Percentiles rank a stretch among this genome's conserved stretches.
These are phyloP conservation scores for Trissolcus brochymenae DNA, from an alignment of 2,888 invertebrate genomes.

Conservation along the genomic window DNA sequence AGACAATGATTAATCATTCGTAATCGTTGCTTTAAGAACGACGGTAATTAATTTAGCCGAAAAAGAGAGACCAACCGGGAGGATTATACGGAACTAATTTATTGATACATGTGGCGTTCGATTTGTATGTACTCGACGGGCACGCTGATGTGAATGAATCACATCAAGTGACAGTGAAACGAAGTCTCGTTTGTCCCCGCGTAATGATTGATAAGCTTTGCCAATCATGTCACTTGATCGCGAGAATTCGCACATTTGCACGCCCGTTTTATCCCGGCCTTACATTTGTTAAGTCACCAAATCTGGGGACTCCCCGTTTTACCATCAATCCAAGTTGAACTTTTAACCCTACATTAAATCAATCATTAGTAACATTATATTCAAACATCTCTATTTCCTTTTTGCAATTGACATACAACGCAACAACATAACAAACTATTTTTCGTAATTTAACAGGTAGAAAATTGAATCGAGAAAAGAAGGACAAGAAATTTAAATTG, in stretches of 20 bases:
- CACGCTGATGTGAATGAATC: conserved; percentile 30
- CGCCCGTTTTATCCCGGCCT: background rate
- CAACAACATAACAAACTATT: no score
- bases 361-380: no score
- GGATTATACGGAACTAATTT: conserved; percentile 20
- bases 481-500: no score
- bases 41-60: conserved; percentile 5
- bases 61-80: conserved; percentile 2
- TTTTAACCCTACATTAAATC: no score
- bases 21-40: no score
- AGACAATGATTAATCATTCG: no score
- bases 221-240: conserved; percentile 32
- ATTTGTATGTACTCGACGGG: conserved; percentile 8
- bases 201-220: conserved; percentile 49
- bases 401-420: no score
- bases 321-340: no score
- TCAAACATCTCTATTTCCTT: no score
- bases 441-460: no score
- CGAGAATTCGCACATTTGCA: conserved; percentile 25
- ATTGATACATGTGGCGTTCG: conserved; percentile 24
- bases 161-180: conserved; percentile 27
- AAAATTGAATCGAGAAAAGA: no score
- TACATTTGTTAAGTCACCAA: conserved; percentile 17
- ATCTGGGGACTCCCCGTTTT: conserved; percentile 1
- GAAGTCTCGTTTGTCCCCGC: conserved; percentile 43